These are phyloP conservation scores for Eudemis profundana DNA, from an alignment of 2,888 invertebrate genomes.

Conservation along the genomic window DNA sequence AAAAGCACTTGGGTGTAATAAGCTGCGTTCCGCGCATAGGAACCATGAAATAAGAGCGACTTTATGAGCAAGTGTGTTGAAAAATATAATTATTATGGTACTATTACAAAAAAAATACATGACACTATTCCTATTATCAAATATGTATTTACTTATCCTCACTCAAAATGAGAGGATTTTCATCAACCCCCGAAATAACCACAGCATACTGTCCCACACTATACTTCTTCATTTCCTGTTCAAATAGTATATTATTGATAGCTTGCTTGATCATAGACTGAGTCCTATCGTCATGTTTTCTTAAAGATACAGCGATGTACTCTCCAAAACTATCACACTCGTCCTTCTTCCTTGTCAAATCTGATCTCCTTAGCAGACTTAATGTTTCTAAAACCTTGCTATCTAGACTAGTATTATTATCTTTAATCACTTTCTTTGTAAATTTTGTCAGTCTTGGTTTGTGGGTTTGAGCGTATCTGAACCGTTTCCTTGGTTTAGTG, in stretches of 20 bases:
- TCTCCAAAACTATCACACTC: conserved; percentile 80
- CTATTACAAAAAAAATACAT: too few relatives aligned
- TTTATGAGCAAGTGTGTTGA: too few relatives aligned
- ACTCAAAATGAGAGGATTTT: conserved; percentile 66
- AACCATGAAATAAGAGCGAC: too few relatives aligned
- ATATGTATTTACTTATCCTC: conserved; percentile 47
- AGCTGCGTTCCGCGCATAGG: too few relatives aligned
- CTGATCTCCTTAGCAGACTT: conserved; percentile 58
- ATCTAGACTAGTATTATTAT: conserved; percentile 51
- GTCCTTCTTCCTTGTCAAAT: conserved; percentile 67
- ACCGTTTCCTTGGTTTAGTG: conserved; percentile 27
- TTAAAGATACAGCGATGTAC: conserved; percentile 74
- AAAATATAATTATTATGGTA: too few relatives aligned
- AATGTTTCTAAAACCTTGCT: conserved; percentile 61
- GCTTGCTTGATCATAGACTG: conserved; percentile 79
- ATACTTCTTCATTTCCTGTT: conserved; percentile 80
- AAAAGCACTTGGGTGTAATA: too few relatives aligned
- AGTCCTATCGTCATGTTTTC: conserved; percentile 77
- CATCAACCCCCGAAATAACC: conserved; percentile 60
- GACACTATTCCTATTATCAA: not conserved
- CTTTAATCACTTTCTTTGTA: conserved; percentile 45
- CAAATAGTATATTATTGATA: conserved; percentile 77
- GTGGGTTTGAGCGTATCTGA: conserved; percentile 33
- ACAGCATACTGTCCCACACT: conserved; percentile 62
- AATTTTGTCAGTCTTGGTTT: conserved; percentile 50